Percentiles rank a stretch among this genome's conserved stretches.
Evolutionary conservation across 1,140 invertebrate species (phyloP).

Genomic region (Bombus vancouverensis): DNA sequence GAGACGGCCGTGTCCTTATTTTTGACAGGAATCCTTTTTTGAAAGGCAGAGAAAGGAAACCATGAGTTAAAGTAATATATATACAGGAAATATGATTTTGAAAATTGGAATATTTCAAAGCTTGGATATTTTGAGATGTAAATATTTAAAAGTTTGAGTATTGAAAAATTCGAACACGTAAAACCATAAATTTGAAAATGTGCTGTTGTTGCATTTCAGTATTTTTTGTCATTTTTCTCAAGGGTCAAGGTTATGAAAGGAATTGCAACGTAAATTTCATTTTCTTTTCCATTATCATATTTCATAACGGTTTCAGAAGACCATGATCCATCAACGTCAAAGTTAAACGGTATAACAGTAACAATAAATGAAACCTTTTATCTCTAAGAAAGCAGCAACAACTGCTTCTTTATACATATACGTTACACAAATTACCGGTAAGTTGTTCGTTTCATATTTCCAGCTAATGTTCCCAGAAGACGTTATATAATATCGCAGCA

Average conservation of each 20-base stretch:
- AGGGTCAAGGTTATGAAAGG: background rate
- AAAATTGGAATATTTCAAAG: background rate
- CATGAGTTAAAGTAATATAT: too few relatives aligned
- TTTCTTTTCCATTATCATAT: background rate
- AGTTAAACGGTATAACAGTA: background rate
- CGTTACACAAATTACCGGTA: conserved; percentile 2
- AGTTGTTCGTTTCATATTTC: background rate
- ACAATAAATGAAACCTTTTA: background rate
- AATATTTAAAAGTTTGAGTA: background rate
- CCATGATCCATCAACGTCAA: background rate
- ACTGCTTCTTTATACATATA: background rate
- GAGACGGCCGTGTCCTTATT: background rate
- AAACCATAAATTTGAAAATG: background rate
- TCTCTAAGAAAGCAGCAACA: background rate
- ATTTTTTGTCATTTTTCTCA: background rate
- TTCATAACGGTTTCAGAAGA: background rate
- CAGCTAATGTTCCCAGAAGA: background rate
- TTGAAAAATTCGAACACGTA: too few relatives aligned
- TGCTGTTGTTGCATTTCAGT: background rate
- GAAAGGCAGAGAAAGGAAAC: too few relatives aligned
- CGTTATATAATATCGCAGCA: background rate
- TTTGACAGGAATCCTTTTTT: too few relatives aligned
- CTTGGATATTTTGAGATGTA: background rate
- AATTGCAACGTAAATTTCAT: background rate
- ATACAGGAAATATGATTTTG: background rate